Conservation (phyloP, 2,888 invertebrate genomes). For the Drosophila nr. perissopoda region DNA sequence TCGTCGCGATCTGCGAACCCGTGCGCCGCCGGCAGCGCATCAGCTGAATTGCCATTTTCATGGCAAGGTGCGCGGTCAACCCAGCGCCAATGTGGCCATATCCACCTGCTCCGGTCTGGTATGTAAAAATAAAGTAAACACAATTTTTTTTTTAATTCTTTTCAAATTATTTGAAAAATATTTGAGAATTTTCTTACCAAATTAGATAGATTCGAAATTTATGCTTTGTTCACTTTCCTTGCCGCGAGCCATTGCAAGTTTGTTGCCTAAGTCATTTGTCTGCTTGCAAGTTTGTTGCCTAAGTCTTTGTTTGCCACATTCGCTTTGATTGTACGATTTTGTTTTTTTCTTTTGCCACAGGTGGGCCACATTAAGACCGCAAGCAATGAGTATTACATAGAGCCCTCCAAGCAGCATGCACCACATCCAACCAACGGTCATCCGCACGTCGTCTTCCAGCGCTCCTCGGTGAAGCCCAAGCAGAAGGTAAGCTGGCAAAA, state of each 20-base stretch:
- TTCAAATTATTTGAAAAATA: background rate
- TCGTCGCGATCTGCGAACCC: slow-evolving; percentile 86
- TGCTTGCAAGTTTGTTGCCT: slow-evolving; percentile 38
- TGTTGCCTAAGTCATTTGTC: slow-evolving; percentile 38
- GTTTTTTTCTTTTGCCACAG: slow-evolving; percentile 82
- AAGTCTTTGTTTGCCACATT: slow-evolving; percentile 36
- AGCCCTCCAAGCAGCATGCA: slow-evolving; percentile 88
- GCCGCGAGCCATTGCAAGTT: slow-evolving; percentile 17
- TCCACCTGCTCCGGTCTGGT: slow-evolving; percentile 94
- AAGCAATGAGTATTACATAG: slow-evolving; percentile 90
- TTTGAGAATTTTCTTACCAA: background rate
- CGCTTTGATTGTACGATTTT: background rate
- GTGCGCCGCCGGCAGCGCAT: slow-evolving; percentile 73
- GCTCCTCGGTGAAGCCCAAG: slow-evolving; percentile 87
- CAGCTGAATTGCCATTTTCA: slow-evolving; percentile 91
- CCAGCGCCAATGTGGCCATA: slow-evolving; percentile 90
- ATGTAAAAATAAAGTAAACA: slow-evolving; percentile 84
- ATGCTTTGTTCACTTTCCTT: background rate
- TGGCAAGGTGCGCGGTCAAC: slow-evolving; percentile 90
- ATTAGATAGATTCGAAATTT: background rate
- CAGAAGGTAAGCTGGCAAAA: slow-evolving; percentile 41
- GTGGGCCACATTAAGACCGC: slow-evolving; percentile 89
- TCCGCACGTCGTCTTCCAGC: slow-evolving; percentile 89
- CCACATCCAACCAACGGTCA: slow-evolving; percentile 85
- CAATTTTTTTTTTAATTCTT: background rate